Conservation (phyloP, 2,888 invertebrate species). For the Meghimatium bilineatum region DNA sequence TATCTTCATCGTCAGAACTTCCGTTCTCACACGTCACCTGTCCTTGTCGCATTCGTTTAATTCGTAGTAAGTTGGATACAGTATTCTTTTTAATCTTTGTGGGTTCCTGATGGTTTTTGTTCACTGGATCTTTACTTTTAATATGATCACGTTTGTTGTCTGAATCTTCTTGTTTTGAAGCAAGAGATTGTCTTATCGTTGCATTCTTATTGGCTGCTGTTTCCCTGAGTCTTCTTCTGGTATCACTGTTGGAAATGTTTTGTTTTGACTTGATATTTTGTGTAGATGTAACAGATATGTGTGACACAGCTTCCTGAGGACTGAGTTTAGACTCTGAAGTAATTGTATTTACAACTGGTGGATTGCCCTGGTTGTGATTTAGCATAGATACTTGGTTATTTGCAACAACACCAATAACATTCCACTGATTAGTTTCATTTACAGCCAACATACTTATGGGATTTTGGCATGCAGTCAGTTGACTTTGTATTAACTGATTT, state of each 20-base stretch:
- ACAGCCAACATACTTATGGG: constrained; percentile 10
- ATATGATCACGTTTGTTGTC: not conserved
- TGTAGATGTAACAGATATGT: not conserved
- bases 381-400: constrained; percentile 45
- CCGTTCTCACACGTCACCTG: constrained; percentile 27
- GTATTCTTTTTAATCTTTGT: constrained; percentile 44
- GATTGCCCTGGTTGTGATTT: not conserved
- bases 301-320: not conserved
- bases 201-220: not conserved
- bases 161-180: not conserved
- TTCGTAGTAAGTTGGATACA: constrained; percentile 38
- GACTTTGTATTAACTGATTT: constrained; percentile 28
- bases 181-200: constrained; percentile 14
- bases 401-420: constrained; percentile 39
- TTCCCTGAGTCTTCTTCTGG: not conserved
- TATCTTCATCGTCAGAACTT: constrained; percentile 19
- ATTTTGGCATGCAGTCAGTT: constrained; percentile 28
- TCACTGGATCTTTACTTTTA: constrained; percentile 12
- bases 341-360: not conserved
- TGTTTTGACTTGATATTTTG: constrained; percentile 6
- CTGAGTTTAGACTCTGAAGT: not conserved
- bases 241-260: not conserved
- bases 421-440: constrained; percentile 37
- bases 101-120: constrained; percentile 2
- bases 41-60: constrained; percentile 36